Conservation (phyloP, 2,888 invertebrate species). For the Agrypnus murinus region DNA sequence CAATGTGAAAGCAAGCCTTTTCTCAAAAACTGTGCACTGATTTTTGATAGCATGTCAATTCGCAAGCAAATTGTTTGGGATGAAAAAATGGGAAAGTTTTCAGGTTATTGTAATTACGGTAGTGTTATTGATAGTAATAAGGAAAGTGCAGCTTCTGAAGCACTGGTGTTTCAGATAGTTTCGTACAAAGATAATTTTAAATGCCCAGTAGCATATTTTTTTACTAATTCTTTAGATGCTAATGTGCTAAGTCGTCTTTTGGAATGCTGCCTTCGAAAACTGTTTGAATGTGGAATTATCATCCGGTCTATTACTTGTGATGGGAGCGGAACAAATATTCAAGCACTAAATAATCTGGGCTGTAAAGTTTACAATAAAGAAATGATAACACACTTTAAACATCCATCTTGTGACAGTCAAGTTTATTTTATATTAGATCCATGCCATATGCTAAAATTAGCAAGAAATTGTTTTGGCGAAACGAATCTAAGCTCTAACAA, state of each 20-base stretch:
- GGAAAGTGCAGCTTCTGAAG: conserved; percentile 43
- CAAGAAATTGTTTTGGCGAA: conserved; percentile 2
- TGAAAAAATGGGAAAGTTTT: conserved; percentile 25
- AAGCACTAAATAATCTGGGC: conserved; percentile 33
- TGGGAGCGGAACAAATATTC: conserved; percentile 50
- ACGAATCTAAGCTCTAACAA: neutral
- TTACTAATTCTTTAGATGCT: conserved; percentile 52
- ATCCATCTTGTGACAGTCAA: neutral
- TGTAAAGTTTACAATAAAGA: neutral
- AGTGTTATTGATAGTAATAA: conserved; percentile 30
- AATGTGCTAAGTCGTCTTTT: conserved; percentile 48
- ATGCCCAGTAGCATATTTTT: conserved; percentile 56
- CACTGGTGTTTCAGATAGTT: conserved; percentile 47
- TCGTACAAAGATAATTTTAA: conserved; percentile 48
- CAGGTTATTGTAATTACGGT: conserved; percentile 37
- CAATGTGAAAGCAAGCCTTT: no score
- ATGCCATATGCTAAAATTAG: no score
- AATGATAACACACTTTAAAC: neutral
- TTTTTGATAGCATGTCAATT: conserved; percentile 41
- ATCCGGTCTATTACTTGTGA: no score
- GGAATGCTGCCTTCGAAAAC: conserved; percentile 40
- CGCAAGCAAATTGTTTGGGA: conserved; percentile 42
- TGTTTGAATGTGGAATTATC: conserved; percentile 51
- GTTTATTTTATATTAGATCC: conserved; percentile 18
- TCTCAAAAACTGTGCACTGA: no score